Conservation (phyloP, 2,888 invertebrate genomes). For the Bedellia somnulentella region DNA sequence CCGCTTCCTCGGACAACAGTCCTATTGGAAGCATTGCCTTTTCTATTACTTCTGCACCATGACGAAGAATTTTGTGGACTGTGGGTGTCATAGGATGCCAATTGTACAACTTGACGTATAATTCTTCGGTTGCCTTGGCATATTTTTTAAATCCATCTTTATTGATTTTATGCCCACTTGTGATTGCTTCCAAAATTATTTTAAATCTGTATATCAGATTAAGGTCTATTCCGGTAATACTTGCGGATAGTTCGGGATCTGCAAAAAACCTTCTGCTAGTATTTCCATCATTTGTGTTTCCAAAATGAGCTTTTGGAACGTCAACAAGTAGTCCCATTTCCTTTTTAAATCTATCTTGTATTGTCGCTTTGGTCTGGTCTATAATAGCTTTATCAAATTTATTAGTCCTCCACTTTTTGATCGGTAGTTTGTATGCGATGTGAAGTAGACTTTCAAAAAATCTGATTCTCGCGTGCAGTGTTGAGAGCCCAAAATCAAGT, state of each 20-base stretch:
- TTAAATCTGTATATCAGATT: background rate
- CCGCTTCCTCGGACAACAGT: conserved; percentile 13
- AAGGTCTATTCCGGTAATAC: background rate
- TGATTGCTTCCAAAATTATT: background rate
- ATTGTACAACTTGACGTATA: background rate
- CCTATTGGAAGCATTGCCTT: conserved; percentile 1
- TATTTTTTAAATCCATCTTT: background rate
- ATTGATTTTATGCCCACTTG: background rate
- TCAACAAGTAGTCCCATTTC: conserved; percentile 5
- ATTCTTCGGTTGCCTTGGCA: background rate
- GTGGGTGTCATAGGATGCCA: conserved; percentile 6
- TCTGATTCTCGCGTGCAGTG: conserved; percentile 5
- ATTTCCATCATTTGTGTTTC: conserved; percentile 3
- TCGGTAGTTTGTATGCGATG: conserved; percentile 12
- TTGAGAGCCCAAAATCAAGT: conserved; percentile 3
- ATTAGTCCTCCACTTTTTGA: conserved; percentile 11
- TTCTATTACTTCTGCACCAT: background rate
- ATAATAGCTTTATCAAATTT: conserved; percentile 1
- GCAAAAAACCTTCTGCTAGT: conserved; percentile 9
- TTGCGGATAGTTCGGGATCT: background rate
- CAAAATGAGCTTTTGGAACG: background rate
- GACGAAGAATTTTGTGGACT: conserved; percentile 2
- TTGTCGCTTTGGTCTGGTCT: conserved; percentile 3
- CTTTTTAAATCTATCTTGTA: conserved; percentile 3
- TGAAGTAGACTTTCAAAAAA: conserved; percentile 6